Base-by-base conservation (phyloP, 2,113 vertebrate genomes). In the Falcunculus frontatus region DNA sequence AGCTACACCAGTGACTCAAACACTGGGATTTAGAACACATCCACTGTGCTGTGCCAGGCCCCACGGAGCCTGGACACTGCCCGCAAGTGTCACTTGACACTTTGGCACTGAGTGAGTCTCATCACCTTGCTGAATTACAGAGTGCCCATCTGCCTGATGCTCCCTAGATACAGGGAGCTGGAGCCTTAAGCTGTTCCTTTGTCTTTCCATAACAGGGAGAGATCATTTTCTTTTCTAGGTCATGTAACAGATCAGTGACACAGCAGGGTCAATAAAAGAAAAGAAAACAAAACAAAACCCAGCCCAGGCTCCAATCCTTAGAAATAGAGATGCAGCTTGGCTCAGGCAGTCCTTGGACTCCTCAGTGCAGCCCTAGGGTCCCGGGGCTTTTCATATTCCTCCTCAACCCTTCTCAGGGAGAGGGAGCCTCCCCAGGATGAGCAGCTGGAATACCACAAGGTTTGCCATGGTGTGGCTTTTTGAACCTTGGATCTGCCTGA, bases 191-290 rank as follows among this genome's bases (percentile, higher is more conserved):
- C 93, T 91, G 69, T 84, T 84, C 65, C 52, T 92, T 84, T 92
- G 68, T 74, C 73, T 72, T 87, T 84, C 84, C 22, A 1, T 87
- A 19, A 26, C 69, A 88, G 81, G 46, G 72, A 83, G 62, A 92
- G 85, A 77, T 50, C 1, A 39, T 79, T 96, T 95, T 67, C 47
- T 93, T 96, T 96, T 96, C 89, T 94, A 92, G 95, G 95, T 96
- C 93, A 91, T 26, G 2, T 46, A 91, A 95, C 80, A 78, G 90
- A 87, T 80, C 56, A 89, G 72, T 53, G 59, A 79, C 74, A 65
- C 82, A 68, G 84, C 65, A 60, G 76, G 68, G 85, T 80, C 79
- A 74, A 53, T 55, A 59, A 79, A 42, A 17, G 26, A 42, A 57
- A 32, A 35, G 55, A 37, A 35, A 35, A 5, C 25, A 52, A 79